Percentiles rank a stretch among this genome's conserved stretches.
Evolutionary conservation across 2,797 vertebrate species (phyloP).

Genomic region (Scarus forsteni): DNA sequence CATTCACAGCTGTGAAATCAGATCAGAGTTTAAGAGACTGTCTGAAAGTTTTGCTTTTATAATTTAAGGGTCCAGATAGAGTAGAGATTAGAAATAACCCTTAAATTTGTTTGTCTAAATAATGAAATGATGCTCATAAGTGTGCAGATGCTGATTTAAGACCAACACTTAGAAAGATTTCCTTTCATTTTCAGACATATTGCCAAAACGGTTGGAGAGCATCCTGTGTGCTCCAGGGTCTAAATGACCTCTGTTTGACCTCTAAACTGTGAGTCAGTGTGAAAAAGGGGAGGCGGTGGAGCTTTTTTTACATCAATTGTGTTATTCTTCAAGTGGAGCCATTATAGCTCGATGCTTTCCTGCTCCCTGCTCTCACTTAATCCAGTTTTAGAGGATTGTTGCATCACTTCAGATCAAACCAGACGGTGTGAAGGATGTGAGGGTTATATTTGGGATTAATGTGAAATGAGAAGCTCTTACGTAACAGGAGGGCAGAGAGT

Average conservation of each 20-base stretch:
- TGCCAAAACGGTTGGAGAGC: background rate
- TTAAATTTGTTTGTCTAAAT: background rate
- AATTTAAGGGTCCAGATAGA: background rate
- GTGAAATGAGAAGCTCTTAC: background rate
- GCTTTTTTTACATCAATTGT: slow-evolving; percentile 56
- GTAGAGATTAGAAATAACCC: background rate
- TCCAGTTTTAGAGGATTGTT: slow-evolving; percentile 2
- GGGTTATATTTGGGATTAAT: background rate
- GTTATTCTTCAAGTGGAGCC: slow-evolving; percentile 43
- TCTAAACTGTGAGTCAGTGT: slow-evolving; percentile 26
- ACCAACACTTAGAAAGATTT: background rate
- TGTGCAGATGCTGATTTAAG: background rate
- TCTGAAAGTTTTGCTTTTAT: too few relatives aligned
- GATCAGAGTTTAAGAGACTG: too few relatives aligned
- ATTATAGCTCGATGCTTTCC: slow-evolving; percentile 13
- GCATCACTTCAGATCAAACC: background rate
- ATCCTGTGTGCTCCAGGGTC: slow-evolving; percentile 8
- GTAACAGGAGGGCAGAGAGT: slow-evolving; percentile 8
- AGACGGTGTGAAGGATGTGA: background rate
- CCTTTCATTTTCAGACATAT: background rate
- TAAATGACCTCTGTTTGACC: slow-evolving; percentile 35
- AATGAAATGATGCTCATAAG: background rate
- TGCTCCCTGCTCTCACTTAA: slow-evolving; percentile 11
- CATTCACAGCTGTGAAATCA: too few relatives aligned
- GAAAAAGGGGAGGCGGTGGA: slow-evolving; percentile 19